These are phyloP conservation scores for Brachyhypopomus gauderio DNA, from an alignment of 2,113 vertebrate species.

Conservation along the genomic window DNA sequence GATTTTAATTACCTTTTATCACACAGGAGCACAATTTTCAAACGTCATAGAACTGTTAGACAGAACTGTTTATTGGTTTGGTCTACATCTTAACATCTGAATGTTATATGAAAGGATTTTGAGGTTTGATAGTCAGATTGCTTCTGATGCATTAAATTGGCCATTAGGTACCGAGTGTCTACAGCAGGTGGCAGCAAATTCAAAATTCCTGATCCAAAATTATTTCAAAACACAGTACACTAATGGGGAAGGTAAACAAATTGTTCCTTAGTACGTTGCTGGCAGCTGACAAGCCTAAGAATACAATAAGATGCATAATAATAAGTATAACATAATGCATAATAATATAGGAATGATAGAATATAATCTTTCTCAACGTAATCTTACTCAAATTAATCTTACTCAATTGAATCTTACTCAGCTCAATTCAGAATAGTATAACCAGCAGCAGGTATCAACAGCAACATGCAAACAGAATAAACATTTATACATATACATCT, in stretches of 20 bases:
- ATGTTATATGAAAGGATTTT: too few relatives aligned
- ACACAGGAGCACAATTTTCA: too few relatives aligned
- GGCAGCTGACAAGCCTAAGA: neutral
- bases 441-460: too few relatives aligned
- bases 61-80: neutral
- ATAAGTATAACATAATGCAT: too few relatives aligned
- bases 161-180: neutral
- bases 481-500: neutral
- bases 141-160: neutral
- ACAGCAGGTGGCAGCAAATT: conserved; percentile 76
- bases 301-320: neutral
- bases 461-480: neutral
- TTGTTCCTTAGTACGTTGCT: neutral
- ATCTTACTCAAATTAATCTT: too few relatives aligned
- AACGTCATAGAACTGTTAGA: too few relatives aligned
- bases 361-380: too few relatives aligned
- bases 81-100: neutral
- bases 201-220: conserved; percentile 58
- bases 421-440: too few relatives aligned
- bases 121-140: neutral
- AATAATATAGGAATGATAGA: too few relatives aligned
- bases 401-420: too few relatives aligned
- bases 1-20: neutral
- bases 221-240: neutral
- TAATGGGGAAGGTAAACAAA: neutral